These are phyloP conservation scores for Oxygymnocypris stewartii DNA, from an alignment of 2,113 vertebrate genomes.

Conservation along the genomic window DNA sequence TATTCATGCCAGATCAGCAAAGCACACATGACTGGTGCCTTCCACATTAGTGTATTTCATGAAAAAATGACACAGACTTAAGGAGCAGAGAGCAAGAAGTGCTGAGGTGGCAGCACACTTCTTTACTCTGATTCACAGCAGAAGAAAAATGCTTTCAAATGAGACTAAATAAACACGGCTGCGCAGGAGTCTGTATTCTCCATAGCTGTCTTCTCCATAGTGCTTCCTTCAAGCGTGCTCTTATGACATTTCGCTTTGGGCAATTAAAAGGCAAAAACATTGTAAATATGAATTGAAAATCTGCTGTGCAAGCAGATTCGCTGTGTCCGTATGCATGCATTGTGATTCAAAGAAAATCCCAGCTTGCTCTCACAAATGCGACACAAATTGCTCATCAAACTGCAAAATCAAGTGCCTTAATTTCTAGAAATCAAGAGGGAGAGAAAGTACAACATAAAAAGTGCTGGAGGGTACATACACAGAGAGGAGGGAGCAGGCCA, in stretches of 20 bases:
- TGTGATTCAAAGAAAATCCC: slow-evolving; percentile 30
- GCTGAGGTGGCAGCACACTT: slow-evolving; percentile 64
- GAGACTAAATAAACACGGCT: slow-evolving; percentile 58
- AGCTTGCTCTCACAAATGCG: slow-evolving; percentile 36
- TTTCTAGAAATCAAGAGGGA: slow-evolving; percentile 39
- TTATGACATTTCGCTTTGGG: slow-evolving; percentile 34
- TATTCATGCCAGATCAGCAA: slow-evolving; percentile 60
- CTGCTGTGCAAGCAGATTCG: slow-evolving; percentile 28
- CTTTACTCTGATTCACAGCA: slow-evolving; percentile 61
- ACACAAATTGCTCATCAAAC: slow-evolving; percentile 55
- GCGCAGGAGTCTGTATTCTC: slow-evolving; percentile 23
- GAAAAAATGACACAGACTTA: slow-evolving; percentile 63
- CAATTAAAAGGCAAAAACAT: slow-evolving; percentile 41
- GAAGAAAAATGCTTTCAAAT: slow-evolving; percentile 61
- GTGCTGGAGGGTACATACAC: slow-evolving; percentile 50
- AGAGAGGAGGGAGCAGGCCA: slow-evolving; percentile 41
- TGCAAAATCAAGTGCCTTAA: slow-evolving; percentile 50
- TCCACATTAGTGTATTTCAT: slow-evolving; percentile 65
- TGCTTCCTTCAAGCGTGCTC: slow-evolving; percentile 21
- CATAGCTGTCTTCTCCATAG: slow-evolving; percentile 25
- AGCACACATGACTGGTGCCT: slow-evolving; percentile 59
- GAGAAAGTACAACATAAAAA: slow-evolving; percentile 44
- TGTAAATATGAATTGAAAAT: slow-evolving; percentile 41
- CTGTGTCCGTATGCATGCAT: slow-evolving; percentile 30
- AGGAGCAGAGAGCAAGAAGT: slow-evolving; percentile 59